Conservation (phyloP, 2,888 invertebrate genomes). For the Drosophila greeni region DNA sequence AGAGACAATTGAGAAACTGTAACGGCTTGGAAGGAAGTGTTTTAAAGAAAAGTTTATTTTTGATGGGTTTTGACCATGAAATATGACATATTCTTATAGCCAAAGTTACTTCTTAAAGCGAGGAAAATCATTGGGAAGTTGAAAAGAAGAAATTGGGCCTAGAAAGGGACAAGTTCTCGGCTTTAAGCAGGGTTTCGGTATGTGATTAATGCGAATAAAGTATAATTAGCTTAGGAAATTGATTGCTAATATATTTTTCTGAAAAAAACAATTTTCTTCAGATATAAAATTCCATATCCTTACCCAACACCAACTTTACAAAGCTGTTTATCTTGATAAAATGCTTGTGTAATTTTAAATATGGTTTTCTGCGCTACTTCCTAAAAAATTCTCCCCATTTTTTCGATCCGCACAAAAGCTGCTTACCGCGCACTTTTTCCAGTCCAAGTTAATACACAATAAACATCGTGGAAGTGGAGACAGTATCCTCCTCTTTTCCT, state of each 20-base stretch:
- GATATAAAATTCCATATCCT: background rate
- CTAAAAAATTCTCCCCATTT: background rate
- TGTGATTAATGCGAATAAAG: no score
- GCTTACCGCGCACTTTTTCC: conserved; percentile 62
- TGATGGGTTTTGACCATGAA: conserved; percentile 36
- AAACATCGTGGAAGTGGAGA: conserved; percentile 40
- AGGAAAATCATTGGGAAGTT: background rate
- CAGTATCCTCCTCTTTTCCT: background rate
- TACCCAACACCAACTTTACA: background rate
- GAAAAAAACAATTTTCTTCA: no score
- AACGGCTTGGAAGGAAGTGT: conserved; percentile 31
- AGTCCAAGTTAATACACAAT: conserved; percentile 49
- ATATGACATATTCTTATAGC: conserved; percentile 13
- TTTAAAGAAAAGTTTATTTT: conserved; percentile 48
- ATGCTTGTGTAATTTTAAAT: conserved; percentile 10
- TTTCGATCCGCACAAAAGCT: conserved; percentile 51
- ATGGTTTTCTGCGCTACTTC: background rate
- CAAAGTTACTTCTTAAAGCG: conserved; percentile 17
- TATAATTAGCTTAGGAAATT: no score
- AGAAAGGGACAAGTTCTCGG: no score
- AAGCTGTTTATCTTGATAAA: background rate
- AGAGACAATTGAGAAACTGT: conserved; percentile 30
- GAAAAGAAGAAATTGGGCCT: no score
- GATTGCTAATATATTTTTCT: no score
- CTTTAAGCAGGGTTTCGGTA: no score